Base-by-base conservation (phyloP, 2,888 invertebrate genomes). In the Ashinkailepas kermadecensis region DNA sequence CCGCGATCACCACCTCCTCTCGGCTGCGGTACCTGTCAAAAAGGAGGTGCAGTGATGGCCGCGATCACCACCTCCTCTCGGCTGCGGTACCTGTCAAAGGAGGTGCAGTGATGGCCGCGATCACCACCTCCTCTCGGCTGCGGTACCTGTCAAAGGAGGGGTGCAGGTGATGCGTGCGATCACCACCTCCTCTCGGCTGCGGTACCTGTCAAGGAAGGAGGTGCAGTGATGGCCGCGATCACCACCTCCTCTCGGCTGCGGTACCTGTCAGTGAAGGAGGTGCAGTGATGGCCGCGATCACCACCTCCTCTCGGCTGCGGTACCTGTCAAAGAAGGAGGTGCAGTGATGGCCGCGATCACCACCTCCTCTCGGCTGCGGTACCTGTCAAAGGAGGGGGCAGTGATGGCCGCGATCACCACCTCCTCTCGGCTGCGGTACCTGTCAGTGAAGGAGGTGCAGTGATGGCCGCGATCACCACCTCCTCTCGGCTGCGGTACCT, bases 291-390 rank as follows among this genome's bases (percentile, higher is more conserved):
- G 54, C 56, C 54, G 81, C 64, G 39, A 23, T 54, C 62, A 64
- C 59, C 78, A 78, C 78, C 57, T 78, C 78, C 78, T 78, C 78
- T 4, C 78, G 74, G 74, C 74, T 74, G 9, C 65, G 15, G 65
- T 67, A 67, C 65, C 65, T 67, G 62, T 8, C 15, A 62, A 4
- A 3, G 39, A 15, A 62, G 18, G 15, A 18, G 18, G 12, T 21
- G 12, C n/a, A 56, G 2, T 54, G 39, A 81, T 11, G n/a, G 6
- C n/a, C 54, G 56, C 57, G 21, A 8, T 23, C n/a, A 58, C 54
- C 54, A 25, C 23, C 25, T 70, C 70, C 70, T 70, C 70, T 7
- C 70, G 62, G 62, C 62, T 62, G 25, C 67, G 25, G 67, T 67
- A 67, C 67, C 67, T 67, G 25, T 39, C 39, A 39, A n/a, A n/a